phyloP scores from a whole-genome alignment of 1,140 invertebrate genomes.

The Diprion similis region DNA sequence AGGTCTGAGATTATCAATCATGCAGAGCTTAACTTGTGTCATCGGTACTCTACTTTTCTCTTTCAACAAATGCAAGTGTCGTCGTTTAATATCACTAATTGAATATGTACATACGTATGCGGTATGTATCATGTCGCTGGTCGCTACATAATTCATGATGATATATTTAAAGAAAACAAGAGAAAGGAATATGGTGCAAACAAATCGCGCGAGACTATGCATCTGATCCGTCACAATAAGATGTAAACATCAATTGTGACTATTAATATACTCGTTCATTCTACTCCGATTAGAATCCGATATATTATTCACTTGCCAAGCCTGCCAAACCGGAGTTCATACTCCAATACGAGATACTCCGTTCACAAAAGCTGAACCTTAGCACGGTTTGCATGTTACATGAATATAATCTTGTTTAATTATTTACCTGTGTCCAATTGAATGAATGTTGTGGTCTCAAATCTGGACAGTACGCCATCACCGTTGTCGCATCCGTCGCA shows the following conservation, averaged over 20 bases:
- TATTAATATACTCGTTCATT: constrained; percentile 18
- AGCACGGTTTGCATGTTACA: background rate
- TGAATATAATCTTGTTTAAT: background rate
- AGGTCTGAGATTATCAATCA: background rate
- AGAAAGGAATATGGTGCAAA: constrained; percentile 36
- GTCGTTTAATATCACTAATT: constrained; percentile 15
- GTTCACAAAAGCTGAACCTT: constrained; percentile 14
- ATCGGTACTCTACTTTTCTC: too few relatives aligned
- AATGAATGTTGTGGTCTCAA: background rate
- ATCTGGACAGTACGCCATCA: background rate
- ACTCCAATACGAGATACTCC: background rate
- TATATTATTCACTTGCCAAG: constrained; percentile 59
- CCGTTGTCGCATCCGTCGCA: too few relatives aligned
- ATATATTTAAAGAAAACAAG: constrained; percentile 16
- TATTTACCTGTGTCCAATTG: constrained; percentile 7
- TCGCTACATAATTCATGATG: constrained; percentile 9
- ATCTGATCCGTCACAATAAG: background rate
- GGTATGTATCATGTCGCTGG: constrained; percentile 1
- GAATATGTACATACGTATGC: background rate
- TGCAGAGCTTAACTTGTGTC: too few relatives aligned
- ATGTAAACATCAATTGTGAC: constrained; percentile 8
- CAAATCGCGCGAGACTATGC: constrained; percentile 31
- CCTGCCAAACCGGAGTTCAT: constrained; percentile 42
- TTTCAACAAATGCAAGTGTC: constrained; percentile 26
- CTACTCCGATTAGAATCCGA: constrained; percentile 22